Evolutionary conservation across 2,113 vertebrate species (phyloP).

Genomic region (Grallaria varia): DNA sequence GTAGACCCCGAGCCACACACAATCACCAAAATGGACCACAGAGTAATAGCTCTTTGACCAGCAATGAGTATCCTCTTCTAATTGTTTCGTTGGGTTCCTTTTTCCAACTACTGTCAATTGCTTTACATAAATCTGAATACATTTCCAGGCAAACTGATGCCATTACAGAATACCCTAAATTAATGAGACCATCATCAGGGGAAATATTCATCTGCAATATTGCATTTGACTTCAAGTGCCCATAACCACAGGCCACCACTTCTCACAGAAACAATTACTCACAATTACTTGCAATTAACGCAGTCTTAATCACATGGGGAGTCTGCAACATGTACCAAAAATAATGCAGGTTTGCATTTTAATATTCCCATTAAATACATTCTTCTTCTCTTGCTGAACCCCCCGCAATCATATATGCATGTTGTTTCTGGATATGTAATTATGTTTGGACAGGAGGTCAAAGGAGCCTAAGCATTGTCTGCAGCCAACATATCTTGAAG

Average conservation of each 20-base stretch:
- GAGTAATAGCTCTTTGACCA: slow-evolving; percentile 10
- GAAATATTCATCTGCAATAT: neutral
- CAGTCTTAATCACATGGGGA: neutral
- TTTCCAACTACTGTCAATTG: neutral
- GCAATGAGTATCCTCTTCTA: neutral
- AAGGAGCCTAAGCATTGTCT: neutral
- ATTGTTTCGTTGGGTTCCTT: neutral
- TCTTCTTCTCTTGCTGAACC: neutral
- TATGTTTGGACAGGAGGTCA: neutral
- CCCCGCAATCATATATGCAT: neutral
- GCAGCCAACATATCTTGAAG: neutral
- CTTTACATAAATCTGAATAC: slow-evolving; percentile 20
- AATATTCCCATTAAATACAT: neutral
- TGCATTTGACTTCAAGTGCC: neutral
- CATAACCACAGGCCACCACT: neutral
- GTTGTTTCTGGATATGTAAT: neutral
- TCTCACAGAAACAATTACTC: neutral
- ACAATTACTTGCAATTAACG: slow-evolving; percentile 13
- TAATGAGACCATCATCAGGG: slow-evolving; percentile 6
- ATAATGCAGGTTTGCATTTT: neutral
- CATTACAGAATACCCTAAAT: neutral
- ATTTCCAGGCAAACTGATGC: neutral
- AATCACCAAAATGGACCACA: neutral
- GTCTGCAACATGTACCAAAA: neutral
- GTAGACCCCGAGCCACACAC: neutral